Evolutionary conservation across 1,140 invertebrate species (phyloP).

Genomic region (Drosophila cardini): DNA sequence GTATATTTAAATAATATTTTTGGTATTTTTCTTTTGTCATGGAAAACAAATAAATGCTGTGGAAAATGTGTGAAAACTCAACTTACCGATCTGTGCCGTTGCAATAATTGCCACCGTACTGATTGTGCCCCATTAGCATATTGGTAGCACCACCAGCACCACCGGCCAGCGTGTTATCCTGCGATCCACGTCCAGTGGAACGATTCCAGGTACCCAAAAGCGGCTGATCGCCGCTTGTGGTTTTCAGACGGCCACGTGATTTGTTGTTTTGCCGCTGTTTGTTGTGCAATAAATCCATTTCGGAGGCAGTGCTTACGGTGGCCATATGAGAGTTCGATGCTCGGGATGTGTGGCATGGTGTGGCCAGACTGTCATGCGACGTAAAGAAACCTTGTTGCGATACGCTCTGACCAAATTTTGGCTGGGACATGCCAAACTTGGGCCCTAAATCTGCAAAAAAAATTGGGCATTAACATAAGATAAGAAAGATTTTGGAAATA

Average conservation of each 20-base stretch:
- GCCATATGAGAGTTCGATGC: conserved; percentile 86
- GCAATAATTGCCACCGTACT: conserved; percentile 82
- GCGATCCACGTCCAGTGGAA: conserved; percentile 75
- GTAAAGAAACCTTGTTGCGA: conserved; percentile 88
- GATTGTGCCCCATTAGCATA: conserved; percentile 68
- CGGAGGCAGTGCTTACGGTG: conserved; percentile 88
- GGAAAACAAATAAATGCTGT: neutral
- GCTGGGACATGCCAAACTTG: conserved; percentile 87
- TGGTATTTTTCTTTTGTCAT: neutral
- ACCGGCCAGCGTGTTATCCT: conserved; percentile 79
- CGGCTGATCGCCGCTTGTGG: conserved; percentile 76
- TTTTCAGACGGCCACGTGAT: conserved; percentile 89
- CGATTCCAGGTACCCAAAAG: conserved; percentile 80
- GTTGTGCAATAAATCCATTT: conserved; percentile 89
- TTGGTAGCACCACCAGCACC: conserved; percentile 54
- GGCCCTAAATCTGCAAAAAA: conserved; percentile 87
- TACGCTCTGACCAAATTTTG: conserved; percentile 85
- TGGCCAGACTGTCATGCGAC: conserved; percentile 89
- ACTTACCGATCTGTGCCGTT: conserved; percentile 84
- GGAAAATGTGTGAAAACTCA: neutral
- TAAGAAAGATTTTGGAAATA: neutral
- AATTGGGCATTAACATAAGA: neutral
- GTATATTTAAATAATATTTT: neutral
- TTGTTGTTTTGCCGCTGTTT: conserved; percentile 86
- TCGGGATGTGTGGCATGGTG: conserved; percentile 86